phyloP scores from a whole-genome alignment of 2,113 vertebrate genomes.

The Alexandromys fortis region DNA sequence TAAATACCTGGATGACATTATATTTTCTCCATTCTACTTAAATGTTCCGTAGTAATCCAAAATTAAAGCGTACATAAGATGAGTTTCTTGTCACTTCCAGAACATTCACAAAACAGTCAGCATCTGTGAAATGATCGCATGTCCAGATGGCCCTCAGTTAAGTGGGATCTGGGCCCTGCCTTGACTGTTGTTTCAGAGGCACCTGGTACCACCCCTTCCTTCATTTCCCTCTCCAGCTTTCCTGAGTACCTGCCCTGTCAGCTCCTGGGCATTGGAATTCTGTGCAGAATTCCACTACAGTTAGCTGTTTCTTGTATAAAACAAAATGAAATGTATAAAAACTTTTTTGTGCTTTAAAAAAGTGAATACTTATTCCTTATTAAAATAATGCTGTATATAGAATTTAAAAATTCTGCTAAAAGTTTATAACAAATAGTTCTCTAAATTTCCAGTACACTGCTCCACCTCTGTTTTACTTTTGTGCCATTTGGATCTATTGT shows the following conservation, averaged over 20 bases:
- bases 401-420: background rate
- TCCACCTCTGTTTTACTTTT: background rate
- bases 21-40: conserved; percentile 9
- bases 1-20: background rate
- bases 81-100: background rate
- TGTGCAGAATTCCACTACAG: background rate
- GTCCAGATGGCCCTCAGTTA: background rate
- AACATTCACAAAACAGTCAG: background rate
- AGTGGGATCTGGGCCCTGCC: background rate
- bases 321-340: background rate
- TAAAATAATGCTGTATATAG: background rate
- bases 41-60: background rate
- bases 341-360: background rate
- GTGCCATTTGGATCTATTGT: background rate
- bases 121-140: background rate
- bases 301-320: background rate
- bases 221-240: background rate
- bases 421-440: background rate
- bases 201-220: no score
- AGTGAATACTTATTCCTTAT: background rate
- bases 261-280: background rate
- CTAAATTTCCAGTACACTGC: background rate
- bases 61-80: conserved; percentile 14
- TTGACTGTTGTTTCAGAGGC: background rate
- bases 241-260: background rate